Evolutionary conservation across 2,113 vertebrate species (phyloP).

Genomic region (Bagarius yarrelli): DNA sequence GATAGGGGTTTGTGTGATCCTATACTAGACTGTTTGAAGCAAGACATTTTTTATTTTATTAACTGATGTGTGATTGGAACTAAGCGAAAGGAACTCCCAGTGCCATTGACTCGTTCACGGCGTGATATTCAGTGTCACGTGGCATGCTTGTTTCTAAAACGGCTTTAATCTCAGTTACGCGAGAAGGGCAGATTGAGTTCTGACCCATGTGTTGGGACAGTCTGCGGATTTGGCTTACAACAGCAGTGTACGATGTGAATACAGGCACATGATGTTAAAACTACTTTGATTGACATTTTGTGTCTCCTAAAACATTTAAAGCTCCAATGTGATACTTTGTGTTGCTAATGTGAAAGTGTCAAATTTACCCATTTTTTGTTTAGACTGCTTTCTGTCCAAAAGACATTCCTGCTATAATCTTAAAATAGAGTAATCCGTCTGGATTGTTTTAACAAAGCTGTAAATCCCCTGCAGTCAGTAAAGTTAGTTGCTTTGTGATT

Average conservation of each 20-base stretch:
- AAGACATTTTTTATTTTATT: conserved; percentile 28
- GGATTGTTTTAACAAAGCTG: conserved; percentile 18
- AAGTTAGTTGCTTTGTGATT: conserved; percentile 53
- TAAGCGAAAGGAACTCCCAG: conserved; percentile 30
- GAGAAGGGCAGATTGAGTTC: conserved; percentile 6
- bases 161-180: conserved; percentile 2
- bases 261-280: background rate
- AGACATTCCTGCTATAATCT: background rate
- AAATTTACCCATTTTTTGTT: background rate
- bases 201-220: background rate
- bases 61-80: conserved; percentile 37
- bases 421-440: conserved; percentile 5
- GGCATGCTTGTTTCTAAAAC: conserved; percentile 19
- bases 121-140: conserved; percentile 16
- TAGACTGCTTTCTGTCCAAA: background rate
- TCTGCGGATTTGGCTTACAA: background rate
- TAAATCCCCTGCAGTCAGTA: background rate
- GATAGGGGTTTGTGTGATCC: conserved; percentile 62
- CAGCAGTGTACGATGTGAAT: background rate
- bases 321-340: too few species aligned
- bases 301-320: background rate
- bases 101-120: conserved; percentile 11
- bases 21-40: conserved; percentile 37
- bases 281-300: too few species aligned
- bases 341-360: background rate